A percentile compares a stretch with the other conserved stretches of the same genome.
Conservation (phyloP, 2,888 invertebrate genomes). For the Orchesella flavescens region DNA sequence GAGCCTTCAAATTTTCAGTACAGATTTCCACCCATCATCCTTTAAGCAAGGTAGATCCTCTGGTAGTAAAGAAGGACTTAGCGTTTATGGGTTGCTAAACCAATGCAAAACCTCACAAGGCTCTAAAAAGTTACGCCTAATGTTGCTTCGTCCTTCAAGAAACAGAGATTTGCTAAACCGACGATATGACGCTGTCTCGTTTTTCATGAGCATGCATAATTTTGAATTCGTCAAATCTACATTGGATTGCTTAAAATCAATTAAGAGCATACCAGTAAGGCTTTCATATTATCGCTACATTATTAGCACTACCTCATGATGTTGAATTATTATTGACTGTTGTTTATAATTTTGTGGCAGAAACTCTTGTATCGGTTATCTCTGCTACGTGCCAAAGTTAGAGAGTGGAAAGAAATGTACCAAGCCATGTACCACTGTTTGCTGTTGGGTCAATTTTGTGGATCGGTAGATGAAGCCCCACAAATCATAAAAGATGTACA, state of each 20-base stretch:
- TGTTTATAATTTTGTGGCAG: constrained; percentile 73
- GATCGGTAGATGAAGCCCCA: constrained; percentile 75
- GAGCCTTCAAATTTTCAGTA: constrained; percentile 85
- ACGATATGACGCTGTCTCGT: constrained; percentile 82
- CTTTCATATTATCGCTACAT: constrained; percentile 5
- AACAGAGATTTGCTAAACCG: constrained; percentile 78
- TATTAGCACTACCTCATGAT: neutral
- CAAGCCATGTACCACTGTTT: constrained; percentile 83
- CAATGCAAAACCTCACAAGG: constrained; percentile 84
- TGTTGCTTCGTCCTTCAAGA: constrained; percentile 83
- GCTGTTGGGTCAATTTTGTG: constrained; percentile 81
- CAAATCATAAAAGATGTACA: constrained; percentile 77
- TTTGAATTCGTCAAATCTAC: constrained; percentile 79
- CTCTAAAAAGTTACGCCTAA: constrained; percentile 77
- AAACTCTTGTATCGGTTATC: constrained; percentile 80
- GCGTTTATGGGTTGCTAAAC: constrained; percentile 82
- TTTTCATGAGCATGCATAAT: constrained; percentile 80
- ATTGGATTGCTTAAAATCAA: constrained; percentile 78
- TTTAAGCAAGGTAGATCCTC: constrained; percentile 80
- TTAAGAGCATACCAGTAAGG: constrained; percentile 80
- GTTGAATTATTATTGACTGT: neutral
- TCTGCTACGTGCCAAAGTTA: constrained; percentile 79
- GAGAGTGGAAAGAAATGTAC: constrained; percentile 83
- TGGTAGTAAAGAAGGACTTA: constrained; percentile 81
- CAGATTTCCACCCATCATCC: constrained; percentile 82